Evolutionary conservation across 37 sponge, comb jelly and placozoan genomes (phyloP).

Genomic region (Spongilla lacustris): DNA sequence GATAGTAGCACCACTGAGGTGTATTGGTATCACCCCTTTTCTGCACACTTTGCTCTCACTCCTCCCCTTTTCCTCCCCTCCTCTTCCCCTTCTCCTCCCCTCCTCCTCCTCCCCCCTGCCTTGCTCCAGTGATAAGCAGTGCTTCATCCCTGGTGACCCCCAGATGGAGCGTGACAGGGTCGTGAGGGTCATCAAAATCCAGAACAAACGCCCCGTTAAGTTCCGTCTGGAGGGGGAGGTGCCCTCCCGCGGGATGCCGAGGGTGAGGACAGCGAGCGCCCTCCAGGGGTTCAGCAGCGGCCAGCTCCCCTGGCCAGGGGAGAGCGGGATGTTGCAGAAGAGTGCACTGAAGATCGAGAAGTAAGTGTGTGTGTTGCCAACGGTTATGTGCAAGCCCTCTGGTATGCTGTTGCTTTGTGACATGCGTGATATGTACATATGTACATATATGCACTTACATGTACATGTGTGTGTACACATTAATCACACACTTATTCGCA

Average conservation of each 20-base stretch:
- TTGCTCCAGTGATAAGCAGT: not conserved
- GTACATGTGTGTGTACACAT: too few relatives aligned
- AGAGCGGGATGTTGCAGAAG: conserved; percentile 15
- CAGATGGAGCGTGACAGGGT: not conserved
- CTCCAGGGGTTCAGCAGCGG: conserved; percentile 34
- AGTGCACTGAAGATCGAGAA: conserved; percentile 63
- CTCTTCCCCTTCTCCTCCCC: not conserved
- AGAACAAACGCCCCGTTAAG: not conserved
- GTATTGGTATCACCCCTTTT: not conserved
- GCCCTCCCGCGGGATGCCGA: conserved; percentile 13
- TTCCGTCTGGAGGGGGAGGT: conserved; percentile 58
- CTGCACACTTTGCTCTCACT: not conserved
- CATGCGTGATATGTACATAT: too few relatives aligned
- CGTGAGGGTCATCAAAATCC: not conserved
- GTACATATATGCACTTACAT: too few relatives aligned
- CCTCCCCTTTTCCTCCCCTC: not conserved
- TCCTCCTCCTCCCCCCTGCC: not conserved
- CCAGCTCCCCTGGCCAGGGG: conserved; percentile 51
- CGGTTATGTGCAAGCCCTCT: too few relatives aligned
- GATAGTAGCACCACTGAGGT: not conserved
- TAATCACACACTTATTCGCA: too few relatives aligned
- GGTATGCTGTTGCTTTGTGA: too few relatives aligned
- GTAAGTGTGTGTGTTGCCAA: conserved; percentile 6
- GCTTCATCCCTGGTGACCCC: not conserved
- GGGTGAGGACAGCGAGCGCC: conserved; percentile 15